These are phyloP conservation scores for Spodoptera litura DNA, from an alignment of 1,140 invertebrate genomes.

Conservation along the genomic window DNA sequence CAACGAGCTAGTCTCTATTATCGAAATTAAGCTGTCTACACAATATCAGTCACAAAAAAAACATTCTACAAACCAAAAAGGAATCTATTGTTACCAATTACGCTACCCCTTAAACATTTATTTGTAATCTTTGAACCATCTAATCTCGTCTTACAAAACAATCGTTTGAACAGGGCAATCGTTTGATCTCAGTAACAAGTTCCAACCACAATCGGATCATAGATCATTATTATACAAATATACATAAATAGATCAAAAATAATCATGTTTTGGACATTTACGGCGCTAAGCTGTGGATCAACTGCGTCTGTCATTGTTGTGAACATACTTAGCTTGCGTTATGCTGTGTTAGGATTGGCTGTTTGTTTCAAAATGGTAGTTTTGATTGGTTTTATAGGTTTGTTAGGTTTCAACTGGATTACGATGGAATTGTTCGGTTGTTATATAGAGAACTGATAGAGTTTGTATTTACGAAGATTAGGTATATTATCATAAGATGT, in stretches of 20 bases:
- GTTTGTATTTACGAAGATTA: background rate
- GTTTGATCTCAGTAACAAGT: constrained; percentile 14
- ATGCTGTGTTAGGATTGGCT: background rate
- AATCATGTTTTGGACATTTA: constrained; percentile 35
- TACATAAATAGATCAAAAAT: constrained; percentile 30
- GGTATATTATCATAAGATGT: no score
- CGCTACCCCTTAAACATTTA: background rate
- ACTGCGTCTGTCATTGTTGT: constrained; percentile 29
- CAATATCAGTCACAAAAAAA: background rate
- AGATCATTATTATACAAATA: background rate
- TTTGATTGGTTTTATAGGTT: no score
- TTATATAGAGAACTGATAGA: no score
- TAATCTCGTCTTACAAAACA: constrained; percentile 1
- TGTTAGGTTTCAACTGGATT: no score
- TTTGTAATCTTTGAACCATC: background rate
- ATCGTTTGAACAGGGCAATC: background rate
- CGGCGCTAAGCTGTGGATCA: constrained; percentile 43
- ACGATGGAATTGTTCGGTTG: background rate
- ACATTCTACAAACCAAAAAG: background rate
- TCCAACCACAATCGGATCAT: background rate
- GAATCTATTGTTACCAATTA: background rate
- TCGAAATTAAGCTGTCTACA: no score
- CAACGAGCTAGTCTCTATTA: no score
- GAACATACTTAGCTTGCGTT: constrained; percentile 33
- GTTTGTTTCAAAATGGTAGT: background rate